These are phyloP conservation scores for Tetramorium bicarinatum DNA, from an alignment of 2,888 invertebrate genomes.

Conservation along the genomic window DNA sequence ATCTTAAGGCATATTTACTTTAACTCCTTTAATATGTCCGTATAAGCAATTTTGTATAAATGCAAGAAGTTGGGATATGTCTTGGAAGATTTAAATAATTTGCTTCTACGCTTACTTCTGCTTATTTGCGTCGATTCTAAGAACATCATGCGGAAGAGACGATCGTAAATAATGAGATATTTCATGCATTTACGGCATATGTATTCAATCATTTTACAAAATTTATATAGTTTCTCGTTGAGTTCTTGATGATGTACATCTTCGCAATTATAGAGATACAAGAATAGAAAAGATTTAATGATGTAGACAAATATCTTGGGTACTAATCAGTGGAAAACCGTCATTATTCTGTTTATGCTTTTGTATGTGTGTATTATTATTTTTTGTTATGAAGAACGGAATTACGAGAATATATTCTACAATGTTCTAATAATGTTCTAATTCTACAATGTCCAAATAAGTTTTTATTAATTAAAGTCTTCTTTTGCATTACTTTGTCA, in stretches of 20 bases:
- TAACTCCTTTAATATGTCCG: slow-evolving; percentile 16
- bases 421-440: neutral
- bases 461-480: too few relatives aligned
- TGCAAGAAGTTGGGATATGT: slow-evolving; percentile 23
- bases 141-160: slow-evolving; percentile 36
- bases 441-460: too few relatives aligned
- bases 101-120: slow-evolving; percentile 49
- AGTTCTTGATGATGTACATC: too few relatives aligned
- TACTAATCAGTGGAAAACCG: neutral
- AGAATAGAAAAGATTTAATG: slow-evolving; percentile 49
- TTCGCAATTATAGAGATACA: too few relatives aligned
- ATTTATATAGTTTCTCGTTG: neutral
- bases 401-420: neutral
- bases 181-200: neutral
- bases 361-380: neutral
- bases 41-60: slow-evolving; percentile 38
- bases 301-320: slow-evolving; percentile 20
- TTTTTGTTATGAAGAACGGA: neutral
- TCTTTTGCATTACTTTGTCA: too few relatives aligned
- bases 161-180: neutral
- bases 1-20: slow-evolving; percentile 32
- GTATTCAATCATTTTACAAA: slow-evolving; percentile 8
- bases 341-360: neutral
- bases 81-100: slow-evolving; percentile 49
- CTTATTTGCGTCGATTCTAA: slow-evolving; percentile 34